Base-by-base conservation (phyloP, 2,113 vertebrate genomes). In the Myrmecobius fasciatus region DNA sequence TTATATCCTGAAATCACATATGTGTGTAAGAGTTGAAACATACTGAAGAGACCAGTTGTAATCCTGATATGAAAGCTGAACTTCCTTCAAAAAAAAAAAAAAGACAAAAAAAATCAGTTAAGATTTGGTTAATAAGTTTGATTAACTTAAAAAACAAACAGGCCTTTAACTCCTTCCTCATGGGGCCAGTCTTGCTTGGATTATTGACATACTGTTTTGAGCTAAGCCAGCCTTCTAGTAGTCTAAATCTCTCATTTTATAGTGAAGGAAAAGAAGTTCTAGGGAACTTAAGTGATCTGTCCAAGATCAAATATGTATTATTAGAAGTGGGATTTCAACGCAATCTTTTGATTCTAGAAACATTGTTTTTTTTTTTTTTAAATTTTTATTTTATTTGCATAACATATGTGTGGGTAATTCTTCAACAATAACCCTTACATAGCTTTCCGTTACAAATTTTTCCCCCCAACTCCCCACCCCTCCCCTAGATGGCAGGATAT, bases 1-100 rank as follows among this genome's bases (percentile, higher is more conserved):
- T 83, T 91, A 92, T 56, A 96, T 96, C 93, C 36, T 91, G 89
- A 96, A 96, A 96, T 91, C 26, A 94, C 89, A 89, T 95, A 91
- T 94, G 91, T 52, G 17, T 3, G 1, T 43, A 43, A 83, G n/a
- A 8, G 7, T 43, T 43, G 67, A 20, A 83, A 43, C 43, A 83
- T 20, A 83, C n/a, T 83, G 67, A 43, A 83, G 67, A 43, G 67
- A 43, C 43, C n/a, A 83, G 7, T 43, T 83, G 1, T 43, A 83
- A 83, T 43, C n/a, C n/a, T 24, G n/a, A 43, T 83, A 43, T 24
- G n/a, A 43, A 43, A 22, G 17, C 67, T 43, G 67, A 43, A 43
- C 36, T 24, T 43, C 24, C 17, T 24, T 1, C 5, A 49, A 51
- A 83, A 83, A 28, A 43, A 83, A 83, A 54, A 54, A 25, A 54